Conservation (phyloP, 2,888 invertebrate genomes). For the Dicyrtoma fusca region DNA sequence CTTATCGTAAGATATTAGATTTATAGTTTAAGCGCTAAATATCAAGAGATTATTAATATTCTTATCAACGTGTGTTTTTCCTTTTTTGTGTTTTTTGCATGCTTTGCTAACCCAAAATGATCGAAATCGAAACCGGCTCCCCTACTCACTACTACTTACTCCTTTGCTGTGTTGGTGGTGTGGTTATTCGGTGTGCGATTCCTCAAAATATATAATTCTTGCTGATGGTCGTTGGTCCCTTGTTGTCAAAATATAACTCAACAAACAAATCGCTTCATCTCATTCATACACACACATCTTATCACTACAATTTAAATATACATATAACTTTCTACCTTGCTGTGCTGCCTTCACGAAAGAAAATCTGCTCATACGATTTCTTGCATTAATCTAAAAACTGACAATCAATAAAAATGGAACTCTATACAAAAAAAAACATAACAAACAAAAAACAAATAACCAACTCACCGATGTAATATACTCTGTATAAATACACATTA, state of each 20-base stretch:
- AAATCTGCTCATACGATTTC: conserved; percentile 27
- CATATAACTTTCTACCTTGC: background rate
- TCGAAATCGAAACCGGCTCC: conserved; percentile 13
- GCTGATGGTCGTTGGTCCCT: conserved; percentile 19
- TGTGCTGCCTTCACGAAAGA: conserved; percentile 14
- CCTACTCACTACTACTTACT: conserved; percentile 8
- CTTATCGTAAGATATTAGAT: conserved; percentile 14
- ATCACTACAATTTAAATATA: background rate
- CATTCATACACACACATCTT: background rate
- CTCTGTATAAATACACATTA: background rate
- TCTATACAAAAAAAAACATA: conserved; percentile 7
- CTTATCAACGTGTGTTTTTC: conserved; percentile 33
- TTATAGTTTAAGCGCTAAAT: background rate
- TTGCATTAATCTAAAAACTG: conserved; percentile 21
- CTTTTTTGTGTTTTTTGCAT: conserved; percentile 33
- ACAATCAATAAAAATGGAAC: background rate
- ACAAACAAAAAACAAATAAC: conserved; percentile 3
- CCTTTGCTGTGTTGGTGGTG: conserved; percentile 21
- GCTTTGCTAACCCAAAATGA: conserved; percentile 27
- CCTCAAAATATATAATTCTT: conserved; percentile 2
- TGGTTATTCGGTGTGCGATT: conserved; percentile 22
- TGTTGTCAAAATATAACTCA: too few species aligned
- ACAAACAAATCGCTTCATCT: too few species aligned
- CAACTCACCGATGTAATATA: conserved; percentile 8
- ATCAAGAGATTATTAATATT: conserved; percentile 16